These are phyloP conservation scores for Rugalucina vietnamica DNA, from an alignment of 2,888 invertebrate genomes.

Conservation along the genomic window DNA sequence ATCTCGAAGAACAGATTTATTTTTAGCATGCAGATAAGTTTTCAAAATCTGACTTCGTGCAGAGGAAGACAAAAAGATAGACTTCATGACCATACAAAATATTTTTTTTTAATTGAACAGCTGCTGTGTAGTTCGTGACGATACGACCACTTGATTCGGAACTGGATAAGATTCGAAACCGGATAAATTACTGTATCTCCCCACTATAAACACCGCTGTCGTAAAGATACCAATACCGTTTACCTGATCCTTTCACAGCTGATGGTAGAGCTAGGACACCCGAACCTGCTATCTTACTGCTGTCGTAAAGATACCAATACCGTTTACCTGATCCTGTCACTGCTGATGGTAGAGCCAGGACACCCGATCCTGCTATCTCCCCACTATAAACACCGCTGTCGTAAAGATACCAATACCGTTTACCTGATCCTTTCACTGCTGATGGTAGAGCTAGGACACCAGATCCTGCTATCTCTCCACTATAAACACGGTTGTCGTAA, in stretches of 20 bases:
- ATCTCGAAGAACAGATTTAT: too few species aligned
- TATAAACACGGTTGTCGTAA: constrained; percentile 87
- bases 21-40: too few species aligned
- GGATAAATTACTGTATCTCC: too few species aligned
- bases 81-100: too few species aligned
- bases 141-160: too few species aligned
- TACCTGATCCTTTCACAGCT: constrained; percentile 88
- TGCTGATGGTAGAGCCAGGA: constrained; percentile 89
- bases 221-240: too few species aligned
- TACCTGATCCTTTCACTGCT: constrained; percentile 88
- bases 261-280: constrained; percentile 89
- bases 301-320: constrained; percentile 84
- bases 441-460: constrained; percentile 89
- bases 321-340: constrained; percentile 87
- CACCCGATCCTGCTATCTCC: constrained; percentile 91
- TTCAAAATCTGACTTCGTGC: too few species aligned
- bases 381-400: constrained; percentile 88
- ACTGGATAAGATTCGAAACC: too few species aligned
- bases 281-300: constrained; percentile 89
- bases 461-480: constrained; percentile 90
- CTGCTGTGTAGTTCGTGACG: too few species aligned
- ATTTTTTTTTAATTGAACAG: too few species aligned
- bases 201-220: too few species aligned
- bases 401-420: constrained; percentile 81
- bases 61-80: too few species aligned